Base-by-base conservation (phyloP, 1,140 invertebrate genomes). In the Lamellibrachia luymesi region DNA sequence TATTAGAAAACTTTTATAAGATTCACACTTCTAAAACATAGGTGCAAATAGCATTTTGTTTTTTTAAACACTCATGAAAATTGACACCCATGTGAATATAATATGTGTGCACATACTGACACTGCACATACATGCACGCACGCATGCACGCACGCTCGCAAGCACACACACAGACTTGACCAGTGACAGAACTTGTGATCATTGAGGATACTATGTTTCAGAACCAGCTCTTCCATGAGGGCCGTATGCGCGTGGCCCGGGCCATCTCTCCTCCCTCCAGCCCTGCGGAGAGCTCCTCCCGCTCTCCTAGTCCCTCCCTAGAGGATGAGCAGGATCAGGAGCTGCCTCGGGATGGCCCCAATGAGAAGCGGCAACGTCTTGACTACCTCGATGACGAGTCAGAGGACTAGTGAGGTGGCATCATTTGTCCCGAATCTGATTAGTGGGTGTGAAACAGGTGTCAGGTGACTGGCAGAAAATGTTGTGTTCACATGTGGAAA, bases 171-270 rank as follows among this genome's bases (percentile, higher is more conserved):
- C 49, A 27, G 7, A 38, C 90, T 38, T 25, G 5, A 25, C 38
- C 38, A 38, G 38, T 38, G 38, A 38, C 38, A 38, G 38, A 38
- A 38, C 38, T 50, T 90, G n/a, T 90, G n/a, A 38, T 90, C 90
- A 10, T 25, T 25, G 7, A 90, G 49, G 5, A 25, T 90, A 1
- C 49, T 27, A 38, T 90, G 38, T 92, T 50, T 38, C 91, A 94
- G 93, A 94, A 93, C 51, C 93, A 93, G 51, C 93, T 93, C 93
- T 92, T 93, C 50, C 50, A 90, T 56, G 93, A 94, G 90, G 92
- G 93, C 8, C 91, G 93, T 17, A 93, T 94, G 64, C 64, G 91
- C 38, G 50, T 94, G 17, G 94, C 93, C 17, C 91, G 94, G 27
- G 94, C 93, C 49, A 94, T 94, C 51, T 94, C 94, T 49, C 94